Base-by-base conservation (phyloP, 2,113 vertebrate genomes). In the Haplochromis vanheusdeni region DNA sequence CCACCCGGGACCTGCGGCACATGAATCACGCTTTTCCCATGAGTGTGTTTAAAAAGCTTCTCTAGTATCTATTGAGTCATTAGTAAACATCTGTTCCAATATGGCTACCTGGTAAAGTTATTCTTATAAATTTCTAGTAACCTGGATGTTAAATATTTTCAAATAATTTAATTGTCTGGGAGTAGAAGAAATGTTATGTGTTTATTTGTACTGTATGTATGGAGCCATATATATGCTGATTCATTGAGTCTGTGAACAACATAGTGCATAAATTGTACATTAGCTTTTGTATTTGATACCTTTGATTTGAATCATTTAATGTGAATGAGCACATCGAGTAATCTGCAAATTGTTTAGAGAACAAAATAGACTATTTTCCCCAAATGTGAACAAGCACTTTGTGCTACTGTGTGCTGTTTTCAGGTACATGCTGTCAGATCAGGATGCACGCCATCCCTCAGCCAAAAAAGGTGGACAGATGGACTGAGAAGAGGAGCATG, bases 401-500 rank as follows among this genome's bases (percentile, higher is more conserved):
- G 19, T 51, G 5, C 42, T 75, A 49, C 9, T 60, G 5, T 42
- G n/a, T 86, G 40, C 77, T 83, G 47, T 83, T 11, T 89, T 12
- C 87, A 97, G 96, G 96, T 26, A 40, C 90, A 3, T 93, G 94
- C 81, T 87, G 87, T n/a, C 89, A 65, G 33, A 89, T 96, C 26
- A 91, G 93, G 62, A 96, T 96, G 95, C 93, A 96, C 21, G 85
- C 90, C 13, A 95, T 96, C 2, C 96, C 97, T 3, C 86, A 95
- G 17, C 96, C 86, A 4, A 97, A 96, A 93, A 89, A 83, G 10
- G 97, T 97, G 62, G 99, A 99, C 93, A 95, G 98, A 51, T 99
- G 99, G 99, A 97, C 97, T 1, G 95, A 98, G 90, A 99, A 99
- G 89, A 97, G 97, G 82, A 97, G 96, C 87, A 94, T 98, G 95